phyloP scores from a whole-genome alignment of 2,113 vertebrate species.

The Ia io region DNA sequence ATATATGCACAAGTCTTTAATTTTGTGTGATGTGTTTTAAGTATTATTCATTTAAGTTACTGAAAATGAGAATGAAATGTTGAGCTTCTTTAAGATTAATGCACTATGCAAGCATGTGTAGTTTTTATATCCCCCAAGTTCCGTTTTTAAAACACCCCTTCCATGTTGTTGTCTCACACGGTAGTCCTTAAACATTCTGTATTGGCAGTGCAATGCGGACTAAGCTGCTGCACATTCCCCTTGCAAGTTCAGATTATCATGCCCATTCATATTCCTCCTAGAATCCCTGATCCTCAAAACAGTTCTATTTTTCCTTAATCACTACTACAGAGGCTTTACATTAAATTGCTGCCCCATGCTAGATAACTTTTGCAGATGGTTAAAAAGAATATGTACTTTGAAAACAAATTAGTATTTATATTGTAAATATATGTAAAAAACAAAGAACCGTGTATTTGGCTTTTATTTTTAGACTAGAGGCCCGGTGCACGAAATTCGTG shows the following conservation, averaged over 20 bases:
- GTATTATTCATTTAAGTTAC: constrained; percentile 84
- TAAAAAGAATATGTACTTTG: constrained; percentile 83
- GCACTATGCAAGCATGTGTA: constrained; percentile 84
- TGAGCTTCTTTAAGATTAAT: constrained; percentile 81
- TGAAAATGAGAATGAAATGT: constrained; percentile 80
- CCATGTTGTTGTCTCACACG: constrained; percentile 15
- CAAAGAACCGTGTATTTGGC: constrained; percentile 77
- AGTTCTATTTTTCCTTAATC: constrained; percentile 71
- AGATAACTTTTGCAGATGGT: constrained; percentile 80
- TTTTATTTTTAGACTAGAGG: constrained; percentile 84
- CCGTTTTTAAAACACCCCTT: constrained; percentile 43
- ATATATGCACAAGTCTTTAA: constrained; percentile 93
- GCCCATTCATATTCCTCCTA: constrained; percentile 35
- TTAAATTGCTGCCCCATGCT: constrained; percentile 67
- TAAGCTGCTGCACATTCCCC: constrained; percentile 53
- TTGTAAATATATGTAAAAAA: constrained; percentile 85
- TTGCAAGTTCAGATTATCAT: constrained; percentile 39
- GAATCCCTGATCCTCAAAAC: background rate
- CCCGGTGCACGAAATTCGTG: too few relatives aligned
- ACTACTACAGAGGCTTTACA: constrained; percentile 58
- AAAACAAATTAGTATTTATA: constrained; percentile 86
- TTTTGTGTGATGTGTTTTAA: constrained; percentile 85
- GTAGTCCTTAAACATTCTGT: constrained; percentile 18
- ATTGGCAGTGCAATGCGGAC: background rate
- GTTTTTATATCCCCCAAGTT: constrained; percentile 48